Conservation (phyloP, 2,113 vertebrate genomes). For the Otocyon megalotis region DNA sequence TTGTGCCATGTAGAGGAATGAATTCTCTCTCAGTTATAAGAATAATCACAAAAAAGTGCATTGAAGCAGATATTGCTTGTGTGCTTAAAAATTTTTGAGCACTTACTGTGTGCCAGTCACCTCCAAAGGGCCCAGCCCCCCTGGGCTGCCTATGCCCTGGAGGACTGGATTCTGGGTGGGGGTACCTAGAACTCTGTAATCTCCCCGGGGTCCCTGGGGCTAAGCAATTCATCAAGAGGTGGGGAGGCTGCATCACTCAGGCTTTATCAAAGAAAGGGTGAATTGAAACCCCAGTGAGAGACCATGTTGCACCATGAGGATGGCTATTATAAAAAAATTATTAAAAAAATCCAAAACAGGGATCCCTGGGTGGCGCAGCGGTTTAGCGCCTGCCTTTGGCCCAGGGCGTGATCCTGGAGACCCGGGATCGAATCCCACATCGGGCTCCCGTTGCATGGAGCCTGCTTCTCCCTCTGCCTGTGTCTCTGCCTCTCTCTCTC, state of each 20-base stretch:
- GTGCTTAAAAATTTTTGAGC: not conserved
- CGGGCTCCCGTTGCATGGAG: too few relatives aligned
- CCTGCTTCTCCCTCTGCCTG: too few relatives aligned
- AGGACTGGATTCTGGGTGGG: not conserved
- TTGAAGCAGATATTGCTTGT: not conserved
- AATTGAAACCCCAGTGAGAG: not conserved
- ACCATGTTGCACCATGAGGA: not conserved
- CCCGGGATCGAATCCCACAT: too few relatives aligned
- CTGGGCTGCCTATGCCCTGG: not conserved
- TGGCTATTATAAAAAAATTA: not conserved
- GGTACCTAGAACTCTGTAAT: too few relatives aligned
- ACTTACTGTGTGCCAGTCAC: not conserved
- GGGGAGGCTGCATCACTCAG: not conserved
- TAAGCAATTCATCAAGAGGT: fast-evolving
- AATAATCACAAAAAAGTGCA: not conserved
- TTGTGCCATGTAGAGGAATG: not conserved
- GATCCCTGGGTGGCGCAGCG: too few relatives aligned
- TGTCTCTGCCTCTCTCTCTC: too few relatives aligned
- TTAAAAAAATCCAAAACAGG: not conserved
- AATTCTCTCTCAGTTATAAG: fast-evolving
- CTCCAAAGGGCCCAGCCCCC: not conserved
- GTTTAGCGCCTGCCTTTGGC: too few relatives aligned
- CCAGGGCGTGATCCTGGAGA: too few relatives aligned
- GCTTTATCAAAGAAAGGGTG: not conserved
- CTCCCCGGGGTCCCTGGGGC: not conserved